phyloP scores from a whole-genome alignment of 1,140 invertebrate species.

The Atta texana region DNA sequence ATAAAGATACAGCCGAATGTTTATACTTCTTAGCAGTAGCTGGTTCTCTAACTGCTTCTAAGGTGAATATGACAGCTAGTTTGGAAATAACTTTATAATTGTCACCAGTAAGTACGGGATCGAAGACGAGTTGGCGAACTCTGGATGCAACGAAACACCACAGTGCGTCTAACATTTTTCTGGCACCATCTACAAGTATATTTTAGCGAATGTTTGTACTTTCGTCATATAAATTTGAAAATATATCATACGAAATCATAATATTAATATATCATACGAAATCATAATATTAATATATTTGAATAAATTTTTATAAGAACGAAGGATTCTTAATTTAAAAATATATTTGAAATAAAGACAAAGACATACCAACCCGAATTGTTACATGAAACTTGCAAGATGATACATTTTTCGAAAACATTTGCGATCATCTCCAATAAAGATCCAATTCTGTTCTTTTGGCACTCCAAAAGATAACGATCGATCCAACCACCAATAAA shows the following conservation, averaged over 20 bases:
- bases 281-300: not conserved
- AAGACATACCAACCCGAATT: constrained; percentile 64
- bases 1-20: constrained; percentile 81
- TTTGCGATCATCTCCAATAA: constrained; percentile 76
- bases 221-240: not conserved
- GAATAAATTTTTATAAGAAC: not conserved
- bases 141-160: constrained; percentile 81
- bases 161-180: constrained; percentile 79
- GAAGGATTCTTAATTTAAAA: not conserved
- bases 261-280: not conserved
- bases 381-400: constrained; percentile 11
- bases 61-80: constrained; percentile 82
- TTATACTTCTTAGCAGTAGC: constrained; percentile 77
- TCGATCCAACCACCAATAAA: constrained; percentile 85
- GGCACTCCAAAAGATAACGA: constrained; percentile 80
- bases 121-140: constrained; percentile 81
- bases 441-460: constrained; percentile 76
- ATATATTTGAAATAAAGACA: not conserved
- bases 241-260: not conserved
- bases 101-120: constrained; percentile 71
- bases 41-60: constrained; percentile 80
- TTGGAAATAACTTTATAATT: constrained; percentile 79
- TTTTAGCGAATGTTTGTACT: constrained; percentile 7
- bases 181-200: constrained; percentile 65
- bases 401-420: constrained; percentile 79